Percentiles rank a stretch among this genome's conserved stretches.
Evolutionary conservation across 2,113 vertebrate species (phyloP).

Genomic region (Erinaceus europaeus): DNA sequence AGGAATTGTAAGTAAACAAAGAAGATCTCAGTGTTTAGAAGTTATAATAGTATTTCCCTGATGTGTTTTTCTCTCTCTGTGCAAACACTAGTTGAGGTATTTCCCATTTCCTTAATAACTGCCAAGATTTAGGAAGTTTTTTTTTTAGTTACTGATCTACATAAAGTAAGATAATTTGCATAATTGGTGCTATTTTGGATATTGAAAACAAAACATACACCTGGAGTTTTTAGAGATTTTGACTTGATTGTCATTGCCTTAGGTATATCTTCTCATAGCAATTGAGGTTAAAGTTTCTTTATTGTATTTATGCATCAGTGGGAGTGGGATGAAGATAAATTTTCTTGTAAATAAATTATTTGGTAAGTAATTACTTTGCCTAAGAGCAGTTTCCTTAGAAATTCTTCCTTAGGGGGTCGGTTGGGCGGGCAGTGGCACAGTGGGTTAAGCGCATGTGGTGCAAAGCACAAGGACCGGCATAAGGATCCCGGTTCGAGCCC

Average conservation of each 20-base stretch:
- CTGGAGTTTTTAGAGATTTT: conserved; percentile 55
- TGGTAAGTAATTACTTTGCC: neutral
- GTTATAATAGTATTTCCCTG: conserved; percentile 51
- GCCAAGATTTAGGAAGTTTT: conserved; percentile 62
- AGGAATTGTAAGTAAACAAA: conserved; percentile 57
- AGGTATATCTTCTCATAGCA: conserved; percentile 19
- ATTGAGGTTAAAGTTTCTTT: neutral
- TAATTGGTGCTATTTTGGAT: conserved; percentile 35
- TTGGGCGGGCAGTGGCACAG: too few species aligned
- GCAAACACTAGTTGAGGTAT: conserved; percentile 58
- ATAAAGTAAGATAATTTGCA: conserved; percentile 63
- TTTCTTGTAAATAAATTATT: neutral
- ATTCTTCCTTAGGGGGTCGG: neutral
- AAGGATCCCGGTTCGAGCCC: too few species aligned
- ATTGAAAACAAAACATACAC: conserved; percentile 57
- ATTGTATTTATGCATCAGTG: neutral
- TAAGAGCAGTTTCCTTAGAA: neutral
- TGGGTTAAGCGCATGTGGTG: too few species aligned
- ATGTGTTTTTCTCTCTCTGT: conserved; percentile 44
- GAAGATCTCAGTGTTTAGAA: conserved; percentile 11
- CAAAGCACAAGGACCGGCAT: too few species aligned
- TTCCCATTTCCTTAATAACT: conserved; percentile 69
- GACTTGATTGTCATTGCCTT: neutral
- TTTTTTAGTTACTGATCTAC: conserved; percentile 62
- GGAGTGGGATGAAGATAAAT: neutral